Conservation (phyloP, 2,888 invertebrate species). For the Drosophila nigritarsus region DNA sequence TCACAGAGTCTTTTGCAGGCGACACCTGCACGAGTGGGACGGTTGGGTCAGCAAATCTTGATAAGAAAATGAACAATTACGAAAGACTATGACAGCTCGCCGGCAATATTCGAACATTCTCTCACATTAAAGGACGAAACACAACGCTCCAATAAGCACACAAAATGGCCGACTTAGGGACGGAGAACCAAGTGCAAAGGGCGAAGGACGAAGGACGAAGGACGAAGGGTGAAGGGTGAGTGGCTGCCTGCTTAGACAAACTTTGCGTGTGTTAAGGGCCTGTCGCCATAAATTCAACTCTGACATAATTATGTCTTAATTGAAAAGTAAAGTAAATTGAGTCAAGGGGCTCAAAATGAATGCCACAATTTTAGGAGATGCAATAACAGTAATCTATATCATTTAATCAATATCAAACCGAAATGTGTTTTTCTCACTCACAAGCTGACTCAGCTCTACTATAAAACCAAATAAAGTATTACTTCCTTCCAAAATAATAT, state of each 20-base stretch:
- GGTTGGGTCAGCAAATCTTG: slow-evolving; percentile 67
- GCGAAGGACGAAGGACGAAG: fast-evolving
- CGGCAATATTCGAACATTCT: slow-evolving; percentile 74
- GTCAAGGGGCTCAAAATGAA: slow-evolving; percentile 3
- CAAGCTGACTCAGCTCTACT: background rate
- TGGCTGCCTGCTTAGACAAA: slow-evolving; percentile 45
- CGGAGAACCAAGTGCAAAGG: background rate
- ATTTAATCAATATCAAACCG: background rate
- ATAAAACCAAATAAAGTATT: background rate
- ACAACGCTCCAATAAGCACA: slow-evolving; percentile 62
- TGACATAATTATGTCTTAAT: slow-evolving; percentile 84
- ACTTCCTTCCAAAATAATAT: too few species aligned
- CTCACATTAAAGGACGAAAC: slow-evolving; percentile 78
- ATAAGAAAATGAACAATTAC: slow-evolving; percentile 82
- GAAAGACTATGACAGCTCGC: slow-evolving; percentile 63
- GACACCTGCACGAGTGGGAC: slow-evolving; percentile 64
- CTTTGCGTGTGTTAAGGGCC: slow-evolving; percentile 67
- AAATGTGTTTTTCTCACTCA: too few species aligned
- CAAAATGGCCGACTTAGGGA: slow-evolving; percentile 60
- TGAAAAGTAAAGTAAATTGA: slow-evolving; percentile 53
- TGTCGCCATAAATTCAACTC: slow-evolving; percentile 83
- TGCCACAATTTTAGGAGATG: slow-evolving; percentile 45
- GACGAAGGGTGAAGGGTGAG: slow-evolving; percentile 26
- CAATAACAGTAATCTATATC: slow-evolving; percentile 44
- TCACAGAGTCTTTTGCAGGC: slow-evolving; percentile 45